These are phyloP conservation scores for Melanostoma mellinum DNA, from an alignment of 2,888 invertebrate genomes.

Conservation along the genomic window DNA sequence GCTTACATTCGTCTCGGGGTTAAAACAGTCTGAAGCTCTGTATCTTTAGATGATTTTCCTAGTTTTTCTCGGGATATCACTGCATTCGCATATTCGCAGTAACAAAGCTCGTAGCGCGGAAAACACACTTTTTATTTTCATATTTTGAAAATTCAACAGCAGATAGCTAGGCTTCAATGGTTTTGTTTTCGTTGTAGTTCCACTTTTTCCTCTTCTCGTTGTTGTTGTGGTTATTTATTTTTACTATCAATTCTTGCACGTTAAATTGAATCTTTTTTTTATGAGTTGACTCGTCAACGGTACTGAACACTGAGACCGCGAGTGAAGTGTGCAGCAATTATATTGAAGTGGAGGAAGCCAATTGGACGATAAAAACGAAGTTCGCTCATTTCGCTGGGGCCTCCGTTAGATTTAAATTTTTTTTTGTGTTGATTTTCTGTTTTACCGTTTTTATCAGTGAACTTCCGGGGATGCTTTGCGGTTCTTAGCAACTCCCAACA, in stretches of 20 bases:
- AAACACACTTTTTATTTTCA: constrained; percentile 47
- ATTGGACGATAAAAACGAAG: constrained; percentile 49
- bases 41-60: constrained; percentile 71
- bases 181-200: constrained; percentile 28
- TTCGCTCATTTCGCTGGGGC: constrained; percentile 39
- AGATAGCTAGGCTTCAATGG: constrained; percentile 7
- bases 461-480: constrained; percentile 7
- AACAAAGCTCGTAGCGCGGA: constrained; percentile 69
- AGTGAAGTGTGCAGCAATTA: constrained; percentile 53
- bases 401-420: constrained; percentile 6
- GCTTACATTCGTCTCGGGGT: constrained; percentile 49
- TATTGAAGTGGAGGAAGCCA: constrained; percentile 51
- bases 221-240: constrained; percentile 17
- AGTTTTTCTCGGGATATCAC: constrained; percentile 73
- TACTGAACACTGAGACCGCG: constrained; percentile 28
- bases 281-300: constrained; percentile 11
- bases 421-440: constrained; percentile 30
- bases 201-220: constrained; percentile 14
- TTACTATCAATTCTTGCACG: constrained; percentile 20
- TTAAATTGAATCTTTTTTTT: constrained; percentile 16
- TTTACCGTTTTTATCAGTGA: constrained; percentile 14
- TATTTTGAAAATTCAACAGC: constrained; percentile 54
- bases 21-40: constrained; percentile 67
- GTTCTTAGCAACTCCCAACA: constrained; percentile 12
- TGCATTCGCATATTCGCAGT: constrained; percentile 71